Conservation (phyloP, 37 sponge, comb jelly and placozoan genomes). For the Haliclona indistincta region DNA sequence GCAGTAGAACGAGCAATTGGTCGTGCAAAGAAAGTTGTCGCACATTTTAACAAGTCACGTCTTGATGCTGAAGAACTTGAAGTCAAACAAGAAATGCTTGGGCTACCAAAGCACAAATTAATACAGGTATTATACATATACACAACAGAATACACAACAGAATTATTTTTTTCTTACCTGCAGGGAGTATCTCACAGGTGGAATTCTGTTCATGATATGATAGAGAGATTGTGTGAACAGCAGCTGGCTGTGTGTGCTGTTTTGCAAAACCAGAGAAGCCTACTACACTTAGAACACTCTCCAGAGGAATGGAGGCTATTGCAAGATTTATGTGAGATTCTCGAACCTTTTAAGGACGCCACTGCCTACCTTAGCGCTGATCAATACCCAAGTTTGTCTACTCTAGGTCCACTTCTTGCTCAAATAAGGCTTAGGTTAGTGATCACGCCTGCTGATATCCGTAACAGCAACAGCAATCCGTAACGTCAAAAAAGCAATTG, state of each 20-base stretch:
- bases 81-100: constrained; percentile 6
- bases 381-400: constrained; percentile 10
- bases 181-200: neutral
- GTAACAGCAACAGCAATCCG: neutral
- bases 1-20: neutral
- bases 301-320: constrained; percentile 25
- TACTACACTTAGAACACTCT: constrained; percentile 19
- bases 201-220: constrained; percentile 26
- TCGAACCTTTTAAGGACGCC: constrained; percentile 22
- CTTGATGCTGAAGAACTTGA: constrained; percentile 7
- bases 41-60: constrained; percentile 15
- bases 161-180: neutral
- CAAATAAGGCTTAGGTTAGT: neutral
- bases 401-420: constrained; percentile 12
- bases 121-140: neutral
- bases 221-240: constrained; percentile 20
- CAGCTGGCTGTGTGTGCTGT: constrained; percentile 25
- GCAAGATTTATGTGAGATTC: constrained; percentile 8
- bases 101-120: constrained; percentile 7
- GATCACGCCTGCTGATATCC: neutral
- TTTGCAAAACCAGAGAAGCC: neutral
- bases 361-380: constrained; percentile 20
- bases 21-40: neutral
- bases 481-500: neutral
- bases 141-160: neutral